These are phyloP conservation scores for Catotricha subobsoleta DNA, from an alignment of 2,888 invertebrate genomes.

Conservation along the genomic window DNA sequence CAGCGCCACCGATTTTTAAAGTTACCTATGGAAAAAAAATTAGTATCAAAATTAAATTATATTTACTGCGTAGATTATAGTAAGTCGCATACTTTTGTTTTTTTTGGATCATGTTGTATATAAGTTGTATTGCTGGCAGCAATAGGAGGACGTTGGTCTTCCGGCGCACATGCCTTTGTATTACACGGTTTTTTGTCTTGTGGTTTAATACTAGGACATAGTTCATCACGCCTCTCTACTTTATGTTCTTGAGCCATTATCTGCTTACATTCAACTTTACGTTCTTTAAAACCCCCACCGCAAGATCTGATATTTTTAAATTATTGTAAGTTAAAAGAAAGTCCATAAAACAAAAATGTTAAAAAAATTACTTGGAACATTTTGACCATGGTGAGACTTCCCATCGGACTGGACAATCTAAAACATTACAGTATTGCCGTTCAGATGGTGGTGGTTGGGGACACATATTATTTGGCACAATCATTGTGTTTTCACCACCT, in stretches of 20 bases:
- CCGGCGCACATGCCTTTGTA: conserved; percentile 55
- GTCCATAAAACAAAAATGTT: neutral
- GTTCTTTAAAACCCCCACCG: conserved; percentile 73
- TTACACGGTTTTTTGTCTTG: conserved; percentile 70
- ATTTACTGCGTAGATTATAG: neutral
- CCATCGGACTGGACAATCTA: conserved; percentile 88
- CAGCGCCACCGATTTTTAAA: conserved; percentile 77
- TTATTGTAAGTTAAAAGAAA: neutral
- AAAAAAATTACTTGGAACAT: conserved; percentile 48
- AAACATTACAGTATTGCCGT: conserved; percentile 77
- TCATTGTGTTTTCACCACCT: conserved; percentile 72
- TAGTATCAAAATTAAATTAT: conserved; percentile 7
- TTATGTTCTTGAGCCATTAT: conserved; percentile 85
- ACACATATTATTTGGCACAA: conserved; percentile 82
- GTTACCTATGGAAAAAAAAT: conserved; percentile 35
- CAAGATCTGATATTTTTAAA: conserved; percentile 40
- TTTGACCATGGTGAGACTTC: conserved; percentile 74
- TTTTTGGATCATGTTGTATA: conserved; percentile 65
- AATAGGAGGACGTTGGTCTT: conserved; percentile 54
- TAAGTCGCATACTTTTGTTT: conserved; percentile 39
- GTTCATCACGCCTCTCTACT: conserved; percentile 54
- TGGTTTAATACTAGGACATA: conserved; percentile 60
- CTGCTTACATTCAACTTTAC: conserved; percentile 74
- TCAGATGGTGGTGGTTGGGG: conserved; percentile 79
- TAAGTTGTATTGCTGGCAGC: conserved; percentile 64